Conservation (phyloP, 2,888 invertebrate genomes). For the Stramonita haemastoma region DNA sequence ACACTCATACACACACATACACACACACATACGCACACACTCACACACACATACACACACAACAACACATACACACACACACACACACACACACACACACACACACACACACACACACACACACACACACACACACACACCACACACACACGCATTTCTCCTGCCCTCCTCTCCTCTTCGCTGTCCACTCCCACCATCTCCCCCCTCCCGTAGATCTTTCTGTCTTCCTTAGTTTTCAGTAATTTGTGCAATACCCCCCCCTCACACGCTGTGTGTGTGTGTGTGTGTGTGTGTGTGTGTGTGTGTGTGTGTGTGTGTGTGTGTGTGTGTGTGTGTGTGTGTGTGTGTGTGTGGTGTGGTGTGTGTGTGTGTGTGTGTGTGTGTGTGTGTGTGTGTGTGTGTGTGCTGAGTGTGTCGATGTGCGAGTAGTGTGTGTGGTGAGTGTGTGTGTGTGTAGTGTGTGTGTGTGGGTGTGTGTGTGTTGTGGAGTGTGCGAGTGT, state of each 20-base stretch:
- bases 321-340: neutral
- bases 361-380: no score
- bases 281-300: neutral
- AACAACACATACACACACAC: no score
- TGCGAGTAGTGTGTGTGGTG: no score
- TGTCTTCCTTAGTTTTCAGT: neutral
- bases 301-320: constrained; percentile 13
- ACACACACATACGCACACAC: constrained; percentile 20
- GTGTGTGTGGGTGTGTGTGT: neutral
- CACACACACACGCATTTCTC: no score
- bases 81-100: no score
- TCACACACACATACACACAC: constrained; percentile 10
- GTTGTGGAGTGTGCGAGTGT: neutral
- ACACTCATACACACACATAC: constrained; percentile 14
- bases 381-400: no score
- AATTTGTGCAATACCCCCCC: no score
- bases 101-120: no score
- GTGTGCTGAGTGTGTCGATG: no score
- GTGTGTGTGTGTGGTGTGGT: constrained; percentile 1
- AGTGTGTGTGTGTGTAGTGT: no score
- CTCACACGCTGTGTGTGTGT: neutral
- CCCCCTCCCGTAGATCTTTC: neutral
- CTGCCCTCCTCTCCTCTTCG: constrained; percentile 10
- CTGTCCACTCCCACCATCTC: neutral
- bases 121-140: no score